Percentiles rank a stretch among this genome's conserved stretches.
Conservation (phyloP, 2,113 vertebrate genomes). For the Ammodramus savannarum region DNA sequence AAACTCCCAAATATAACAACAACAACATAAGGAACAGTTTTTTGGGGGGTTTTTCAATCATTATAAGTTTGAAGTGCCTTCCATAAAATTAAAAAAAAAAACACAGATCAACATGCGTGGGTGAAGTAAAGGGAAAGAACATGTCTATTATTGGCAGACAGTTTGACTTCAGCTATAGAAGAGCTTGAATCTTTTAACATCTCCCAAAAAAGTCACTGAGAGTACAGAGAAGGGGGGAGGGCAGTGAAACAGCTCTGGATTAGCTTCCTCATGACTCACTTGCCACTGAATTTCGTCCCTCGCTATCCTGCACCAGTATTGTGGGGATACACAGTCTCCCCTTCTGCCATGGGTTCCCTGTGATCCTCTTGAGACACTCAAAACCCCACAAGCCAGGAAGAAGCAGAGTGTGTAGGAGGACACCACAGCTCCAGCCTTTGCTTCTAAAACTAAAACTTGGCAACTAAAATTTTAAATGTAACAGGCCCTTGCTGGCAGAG, state of each 20-base stretch:
- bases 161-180: not conserved
- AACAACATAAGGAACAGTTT: not conserved
- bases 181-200: not conserved
- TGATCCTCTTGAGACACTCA: not conserved
- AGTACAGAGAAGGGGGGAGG: not conserved
- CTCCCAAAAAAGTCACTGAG: not conserved
- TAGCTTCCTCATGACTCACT: not conserved
- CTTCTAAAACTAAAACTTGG: not conserved
- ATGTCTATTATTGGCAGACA: not conserved
- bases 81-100: not conserved
- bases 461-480: not conserved
- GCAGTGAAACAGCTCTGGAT: not conserved
- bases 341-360: accelerated
- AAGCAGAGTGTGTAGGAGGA: not conserved
- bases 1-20: not conserved
- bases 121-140: not conserved
- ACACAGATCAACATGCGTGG: not conserved
- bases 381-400: not conserved
- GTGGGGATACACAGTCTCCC: accelerated
- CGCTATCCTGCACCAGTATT: too few relatives aligned
- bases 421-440: not conserved
- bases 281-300: accelerated
- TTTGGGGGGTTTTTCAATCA: not conserved
- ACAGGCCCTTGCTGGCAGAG: not conserved
- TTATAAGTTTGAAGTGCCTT: not conserved